These are phyloP conservation scores for Aeoliscus strigatus DNA, from an alignment of 2,797 vertebrate species.

Conservation along the genomic window DNA sequence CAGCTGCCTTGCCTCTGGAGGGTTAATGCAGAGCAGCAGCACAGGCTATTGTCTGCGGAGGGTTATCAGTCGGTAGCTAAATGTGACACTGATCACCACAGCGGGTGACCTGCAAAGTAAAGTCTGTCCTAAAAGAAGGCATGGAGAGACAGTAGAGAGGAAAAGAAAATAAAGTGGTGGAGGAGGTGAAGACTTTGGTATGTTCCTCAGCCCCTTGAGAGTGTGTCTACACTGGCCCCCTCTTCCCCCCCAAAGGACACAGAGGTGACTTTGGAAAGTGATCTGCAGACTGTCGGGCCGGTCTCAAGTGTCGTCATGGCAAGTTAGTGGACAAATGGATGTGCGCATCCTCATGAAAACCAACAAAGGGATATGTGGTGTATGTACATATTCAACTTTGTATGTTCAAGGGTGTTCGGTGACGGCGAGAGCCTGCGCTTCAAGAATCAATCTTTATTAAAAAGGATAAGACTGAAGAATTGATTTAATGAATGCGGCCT, in stretches of 20 bases:
- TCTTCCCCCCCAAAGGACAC: slow-evolving; percentile 52
- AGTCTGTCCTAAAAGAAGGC: slow-evolving; percentile 38
- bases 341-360: slow-evolving; percentile 76
- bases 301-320: slow-evolving; percentile 77
- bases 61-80: slow-evolving; percentile 61
- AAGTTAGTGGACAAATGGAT: slow-evolving; percentile 67
- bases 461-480: slow-evolving; percentile 78
- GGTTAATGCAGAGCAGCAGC: slow-evolving; percentile 43
- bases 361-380: slow-evolving; percentile 74
- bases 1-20: slow-evolving; percentile 60
- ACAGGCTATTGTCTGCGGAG: slow-evolving; percentile 40
- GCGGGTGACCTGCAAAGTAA: slow-evolving; percentile 30
- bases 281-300: slow-evolving; percentile 59
- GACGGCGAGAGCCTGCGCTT: slow-evolving; percentile 52
- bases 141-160: slow-evolving; percentile 13
- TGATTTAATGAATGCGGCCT: slow-evolving; percentile 85
- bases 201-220: slow-evolving; percentile 49
- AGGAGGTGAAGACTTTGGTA: slow-evolving; percentile 46
- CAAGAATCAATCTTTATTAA: slow-evolving; percentile 82
- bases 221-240: slow-evolving; percentile 35
- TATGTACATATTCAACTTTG: slow-evolving; percentile 80
- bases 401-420: slow-evolving; percentile 77
- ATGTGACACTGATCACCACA: slow-evolving; percentile 41
- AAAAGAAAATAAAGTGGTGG: slow-evolving; percentile 41
- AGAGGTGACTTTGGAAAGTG: slow-evolving; percentile 79